These are phyloP conservation scores for Tenualosa ilisha DNA, from an alignment of 2,797 vertebrate species.

Conservation along the genomic window DNA sequence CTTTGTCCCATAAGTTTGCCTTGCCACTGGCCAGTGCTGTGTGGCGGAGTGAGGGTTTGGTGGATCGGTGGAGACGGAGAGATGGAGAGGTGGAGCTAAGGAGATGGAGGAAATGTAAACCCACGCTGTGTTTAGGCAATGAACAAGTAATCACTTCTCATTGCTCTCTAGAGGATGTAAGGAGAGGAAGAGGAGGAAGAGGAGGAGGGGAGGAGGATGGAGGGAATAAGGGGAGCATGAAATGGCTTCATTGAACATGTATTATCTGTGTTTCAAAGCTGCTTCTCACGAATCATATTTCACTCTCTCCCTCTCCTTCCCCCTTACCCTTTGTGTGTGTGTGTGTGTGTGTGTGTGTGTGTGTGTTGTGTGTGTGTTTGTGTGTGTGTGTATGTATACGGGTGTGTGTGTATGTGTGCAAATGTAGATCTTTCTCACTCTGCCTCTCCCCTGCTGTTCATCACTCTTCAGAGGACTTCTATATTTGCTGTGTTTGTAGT, in stretches of 20 bases:
- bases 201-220: background rate
- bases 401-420: background rate
- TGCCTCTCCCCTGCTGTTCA: background rate
- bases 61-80: background rate
- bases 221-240: slow-evolving; percentile 41
- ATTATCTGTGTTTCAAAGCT: slow-evolving; percentile 36
- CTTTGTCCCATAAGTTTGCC: slow-evolving; percentile 23
- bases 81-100: background rate
- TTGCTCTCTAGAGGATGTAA: slow-evolving; percentile 35
- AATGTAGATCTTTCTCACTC: background rate
- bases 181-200: slow-evolving; percentile 7
- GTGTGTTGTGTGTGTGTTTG: slow-evolving; percentile 1
- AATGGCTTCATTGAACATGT: slow-evolving; percentile 42
- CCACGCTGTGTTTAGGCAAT: slow-evolving; percentile 27
- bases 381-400: background rate
- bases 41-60: background rate
- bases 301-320: slow-evolving; percentile 14
- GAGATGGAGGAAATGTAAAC: background rate
- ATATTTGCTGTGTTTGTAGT: slow-evolving; percentile 12
- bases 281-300: slow-evolving; percentile 38
- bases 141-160: slow-evolving; percentile 49
- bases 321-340: slow-evolving; percentile 14
- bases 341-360: slow-evolving; percentile 23
- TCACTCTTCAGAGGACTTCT: background rate
- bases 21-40: slow-evolving; percentile 6